Base-by-base conservation (phyloP, 2,888 invertebrate genomes). In the Apoderus coryli region DNA sequence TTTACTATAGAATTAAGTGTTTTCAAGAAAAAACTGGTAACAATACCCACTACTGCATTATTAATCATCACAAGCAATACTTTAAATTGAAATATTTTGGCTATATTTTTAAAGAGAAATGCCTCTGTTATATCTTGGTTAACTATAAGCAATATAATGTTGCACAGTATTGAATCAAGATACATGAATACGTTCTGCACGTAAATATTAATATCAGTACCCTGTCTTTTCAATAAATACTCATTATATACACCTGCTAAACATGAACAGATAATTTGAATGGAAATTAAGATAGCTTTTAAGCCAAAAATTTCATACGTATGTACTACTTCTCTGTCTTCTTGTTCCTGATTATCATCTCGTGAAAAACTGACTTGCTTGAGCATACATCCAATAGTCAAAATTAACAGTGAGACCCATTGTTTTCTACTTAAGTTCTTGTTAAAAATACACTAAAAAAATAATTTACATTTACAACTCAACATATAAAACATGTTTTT, bases 131-230 rank as follows among this genome's bases (percentile, higher is more conserved):
- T 47, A 45, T 77, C 69, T 1, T 79, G 82, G 50, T 76, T 72
- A 3, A 67, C 51, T 29, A 71, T 43, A 24, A 92, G 61, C 34
- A 89, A 63, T 3, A 72, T 55, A n/a, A 76, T 55, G 56, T 92
- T 93, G 53, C 89, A 90, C n/a, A 89, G 49, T 38, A 93, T 88
- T 3, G 92, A 92, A 57, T 93, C 88, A 14, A 88, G 52, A 55
- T 93, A 93, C 88, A 93, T 90, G 49, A 88, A 93, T 4, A 89
- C 74, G 56, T 93, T 95, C 59, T 93, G 93, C 40, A 92, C 61
- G 59, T 85, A 88, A 47, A 93, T 81, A 51, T 89, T 81, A 1
- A 89, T 78, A 41, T 79, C 74, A 3, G 75, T 71, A 10, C 86
- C 86, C 45, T 76, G 72, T 14, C 77, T 78, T 62, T 93, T 93